Evolutionary conservation across 2,113 vertebrate species (phyloP).

Genomic region (Donacobius atricapilla): DNA sequence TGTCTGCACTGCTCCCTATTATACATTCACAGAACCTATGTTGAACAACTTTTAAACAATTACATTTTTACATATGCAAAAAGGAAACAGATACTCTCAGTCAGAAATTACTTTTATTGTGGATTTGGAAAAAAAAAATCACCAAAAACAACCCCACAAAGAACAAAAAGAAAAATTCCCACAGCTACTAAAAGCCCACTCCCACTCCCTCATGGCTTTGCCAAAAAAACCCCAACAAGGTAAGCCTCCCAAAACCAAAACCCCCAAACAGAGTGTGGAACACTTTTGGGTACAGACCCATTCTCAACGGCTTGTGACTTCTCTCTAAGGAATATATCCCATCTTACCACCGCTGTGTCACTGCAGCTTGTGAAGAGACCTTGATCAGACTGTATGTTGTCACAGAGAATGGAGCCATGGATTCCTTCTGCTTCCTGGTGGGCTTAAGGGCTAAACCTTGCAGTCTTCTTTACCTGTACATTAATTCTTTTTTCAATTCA

Average conservation of each 20-base stretch:
- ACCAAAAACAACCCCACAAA: background rate
- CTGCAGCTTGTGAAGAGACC: slow-evolving; percentile 49
- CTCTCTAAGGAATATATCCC: slow-evolving; percentile 65
- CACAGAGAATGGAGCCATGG: slow-evolving; percentile 25
- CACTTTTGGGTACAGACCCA: slow-evolving; percentile 29
- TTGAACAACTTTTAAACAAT: background rate
- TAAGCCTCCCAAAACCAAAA: background rate
- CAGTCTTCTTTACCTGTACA: slow-evolving; percentile 32
- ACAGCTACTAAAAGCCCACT: background rate
- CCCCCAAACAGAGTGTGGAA: background rate
- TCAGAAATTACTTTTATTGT: slow-evolving; percentile 60
- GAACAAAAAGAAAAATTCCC: background rate
- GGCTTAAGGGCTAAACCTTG: background rate
- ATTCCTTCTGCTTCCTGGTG: background rate
- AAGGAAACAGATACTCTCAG: slow-evolving; percentile 59
- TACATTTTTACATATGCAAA: background rate
- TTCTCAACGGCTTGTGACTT: slow-evolving; percentile 48
- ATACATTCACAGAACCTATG: background rate
- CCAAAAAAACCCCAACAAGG: background rate
- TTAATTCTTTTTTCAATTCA: background rate
- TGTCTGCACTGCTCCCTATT: background rate
- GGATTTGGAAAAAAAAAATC: background rate
- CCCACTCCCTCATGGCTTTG: background rate
- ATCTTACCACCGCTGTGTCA: slow-evolving; percentile 65
- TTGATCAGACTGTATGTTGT: slow-evolving; percentile 29